phyloP scores from a whole-genome alignment of 2,113 vertebrate genomes.

The Papio anubis region DNA sequence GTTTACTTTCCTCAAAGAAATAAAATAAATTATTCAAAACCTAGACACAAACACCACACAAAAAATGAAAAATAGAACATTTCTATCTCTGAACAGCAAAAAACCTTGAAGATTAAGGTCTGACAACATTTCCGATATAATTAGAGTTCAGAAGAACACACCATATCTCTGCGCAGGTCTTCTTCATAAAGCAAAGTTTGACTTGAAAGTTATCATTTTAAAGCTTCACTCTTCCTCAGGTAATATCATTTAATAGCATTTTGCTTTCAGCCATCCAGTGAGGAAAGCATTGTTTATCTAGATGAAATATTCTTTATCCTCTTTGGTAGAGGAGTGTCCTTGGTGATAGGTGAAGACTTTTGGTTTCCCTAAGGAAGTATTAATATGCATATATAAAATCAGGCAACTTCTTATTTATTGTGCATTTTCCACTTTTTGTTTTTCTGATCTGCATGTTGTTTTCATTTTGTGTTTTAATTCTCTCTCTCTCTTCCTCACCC shows the following conservation, averaged over 20 bases:
- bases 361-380: not conserved
- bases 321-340: not conserved
- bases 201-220: not conserved
- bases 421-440: not conserved
- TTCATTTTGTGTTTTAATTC: not conserved
- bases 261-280: not conserved
- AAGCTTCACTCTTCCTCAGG: not conserved
- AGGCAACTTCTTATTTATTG: not conserved
- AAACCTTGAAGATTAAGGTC: not conserved
- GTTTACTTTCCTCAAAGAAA: constrained; percentile 58
- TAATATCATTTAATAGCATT: constrained; percentile 17
- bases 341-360: not conserved
- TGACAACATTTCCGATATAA: constrained; percentile 36
- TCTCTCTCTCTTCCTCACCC: not conserved
- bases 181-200: not conserved
- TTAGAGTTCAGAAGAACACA: constrained; percentile 50
- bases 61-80: constrained; percentile 35
- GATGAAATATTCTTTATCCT: not conserved
- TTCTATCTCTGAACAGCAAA: constrained; percentile 37
- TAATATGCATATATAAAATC: not conserved
- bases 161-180: not conserved
- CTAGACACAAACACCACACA: not conserved
- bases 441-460: not conserved
- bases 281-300: not conserved
- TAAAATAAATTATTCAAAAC: constrained; percentile 68